A percentile compares a stretch with the other conserved stretches of the same genome.
Evolutionary conservation across 2,113 vertebrate genomes (phyloP).

Genomic region (Austrofundulus limnaeus): DNA sequence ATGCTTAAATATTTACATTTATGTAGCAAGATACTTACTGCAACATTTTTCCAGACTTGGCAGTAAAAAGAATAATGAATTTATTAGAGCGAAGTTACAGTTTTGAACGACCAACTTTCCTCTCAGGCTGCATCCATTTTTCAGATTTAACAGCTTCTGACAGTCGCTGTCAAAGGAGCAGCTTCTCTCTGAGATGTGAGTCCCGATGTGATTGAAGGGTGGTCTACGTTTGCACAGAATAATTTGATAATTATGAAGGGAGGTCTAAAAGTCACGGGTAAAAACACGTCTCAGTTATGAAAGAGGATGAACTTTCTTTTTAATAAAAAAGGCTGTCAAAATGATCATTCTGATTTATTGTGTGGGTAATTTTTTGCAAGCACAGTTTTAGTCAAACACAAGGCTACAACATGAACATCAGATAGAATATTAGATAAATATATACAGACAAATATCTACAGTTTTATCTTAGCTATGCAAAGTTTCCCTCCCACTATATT

Average conservation of each 20-base stretch:
- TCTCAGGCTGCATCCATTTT: slow-evolving; percentile 29
- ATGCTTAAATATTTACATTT: not conserved
- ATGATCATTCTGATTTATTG: slow-evolving; percentile 40
- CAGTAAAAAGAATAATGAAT: not conserved
- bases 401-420: not conserved
- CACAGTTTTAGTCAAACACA: not conserved
- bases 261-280: slow-evolving; percentile 45
- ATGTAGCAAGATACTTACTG: not conserved
- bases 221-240: slow-evolving; percentile 12
- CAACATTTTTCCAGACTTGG: slow-evolving; percentile 2
- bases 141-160: slow-evolving; percentile 55
- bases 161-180: slow-evolving; percentile 42
- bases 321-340: slow-evolving; percentile 53
- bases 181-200: slow-evolving; percentile 15
- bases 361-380: slow-evolving; percentile 23
- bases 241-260: slow-evolving; percentile 40
- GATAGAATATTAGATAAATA: not conserved
- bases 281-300: slow-evolving; percentile 29
- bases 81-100: not conserved
- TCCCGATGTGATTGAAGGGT: slow-evolving; percentile 7
- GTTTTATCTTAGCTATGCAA: too few relatives aligned
- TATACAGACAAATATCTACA: too few relatives aligned
- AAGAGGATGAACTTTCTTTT: slow-evolving; percentile 16
- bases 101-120: not conserved
- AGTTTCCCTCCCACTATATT: too few relatives aligned